Evolutionary conservation across 2,113 vertebrate species (phyloP).

Genomic region (Hoplias malabaricus): DNA sequence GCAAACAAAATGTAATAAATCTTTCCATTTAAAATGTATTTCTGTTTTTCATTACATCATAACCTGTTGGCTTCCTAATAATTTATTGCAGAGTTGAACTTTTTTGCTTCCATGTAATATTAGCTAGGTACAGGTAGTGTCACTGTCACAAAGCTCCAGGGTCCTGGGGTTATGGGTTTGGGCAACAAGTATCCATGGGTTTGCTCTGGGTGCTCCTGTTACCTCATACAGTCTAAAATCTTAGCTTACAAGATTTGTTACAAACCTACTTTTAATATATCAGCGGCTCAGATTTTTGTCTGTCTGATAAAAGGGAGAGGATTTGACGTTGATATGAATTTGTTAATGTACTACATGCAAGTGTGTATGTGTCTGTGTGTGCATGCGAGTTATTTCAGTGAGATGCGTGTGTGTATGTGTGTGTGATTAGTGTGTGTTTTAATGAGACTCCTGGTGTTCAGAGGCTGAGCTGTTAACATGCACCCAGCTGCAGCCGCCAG

Average conservation of each 20-base stretch:
- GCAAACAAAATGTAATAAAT: not conserved
- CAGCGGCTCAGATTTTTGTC: constrained; percentile 10
- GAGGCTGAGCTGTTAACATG: constrained; percentile 35
- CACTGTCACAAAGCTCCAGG: too few species aligned
- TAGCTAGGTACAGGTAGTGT: too few species aligned
- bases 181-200: too few species aligned
- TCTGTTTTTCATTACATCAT: not conserved
- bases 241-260: too few species aligned
- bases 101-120: not conserved
- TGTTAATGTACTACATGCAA: constrained; percentile 59
- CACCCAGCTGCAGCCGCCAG: constrained; percentile 29
- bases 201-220: too few species aligned
- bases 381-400: constrained; percentile 55
- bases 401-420: constrained; percentile 22
- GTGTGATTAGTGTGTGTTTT: constrained; percentile 44
- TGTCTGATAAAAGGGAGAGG: constrained; percentile 23
- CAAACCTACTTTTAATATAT: too few species aligned
- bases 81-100: not conserved
- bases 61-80: not conserved
- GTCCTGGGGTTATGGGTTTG: too few species aligned
- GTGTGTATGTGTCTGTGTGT: constrained; percentile 16
- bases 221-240: too few species aligned
- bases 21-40: not conserved
- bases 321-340: constrained; percentile 55
- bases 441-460: constrained; percentile 21